Base-by-base conservation (phyloP, 2,888 invertebrate genomes). In the Epicampocera succincta region DNA sequence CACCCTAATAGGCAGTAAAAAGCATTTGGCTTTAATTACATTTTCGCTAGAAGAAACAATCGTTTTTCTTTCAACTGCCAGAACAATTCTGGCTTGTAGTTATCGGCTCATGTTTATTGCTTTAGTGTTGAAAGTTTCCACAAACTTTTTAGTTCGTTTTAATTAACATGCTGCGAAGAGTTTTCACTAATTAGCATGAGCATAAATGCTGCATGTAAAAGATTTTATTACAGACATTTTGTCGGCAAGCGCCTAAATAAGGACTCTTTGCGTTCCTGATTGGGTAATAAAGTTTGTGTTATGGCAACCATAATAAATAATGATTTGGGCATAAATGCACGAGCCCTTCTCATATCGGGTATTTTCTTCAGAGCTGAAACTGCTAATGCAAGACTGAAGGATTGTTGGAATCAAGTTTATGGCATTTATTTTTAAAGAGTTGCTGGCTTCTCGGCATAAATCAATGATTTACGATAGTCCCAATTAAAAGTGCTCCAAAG, bases 101-200 rank as follows among this genome's bases (percentile, higher is more conserved):
- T 29, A 61, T 52, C 25, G 25, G 11, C 19, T 56, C n/a, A 33
- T 21, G 9, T 60, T 69, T 48, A 29, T 66, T 5, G 13, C 29
- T 48, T 25, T 19, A 44, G 52, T 33, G n/a, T 19, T n/a, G 1
- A 33, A 25, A n/a, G 9, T 25, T 19, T 52, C 46, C 13, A 33
- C 38, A 25, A 11, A 33, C 33, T 68, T 13, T 54, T 17, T 1
- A 40, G 1, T 40, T 60, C 58, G 17, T 68, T 76, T 54, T 50
- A 75, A 75, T 66, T 75, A 71, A 58, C 71, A 54, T 54, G 29
- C 44, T 21, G 3, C 48, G 48, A 52, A 33, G 60, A 72, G 66
- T 72, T 61, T 75, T 75, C 71, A 56, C 72, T 77, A 73, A 81
- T 81, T 81, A 81, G 19, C 76, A 69, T 52, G 33, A 25, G 56